Base-by-base conservation (phyloP, 2,888 invertebrate species). In the Catotricha subobsoleta region DNA sequence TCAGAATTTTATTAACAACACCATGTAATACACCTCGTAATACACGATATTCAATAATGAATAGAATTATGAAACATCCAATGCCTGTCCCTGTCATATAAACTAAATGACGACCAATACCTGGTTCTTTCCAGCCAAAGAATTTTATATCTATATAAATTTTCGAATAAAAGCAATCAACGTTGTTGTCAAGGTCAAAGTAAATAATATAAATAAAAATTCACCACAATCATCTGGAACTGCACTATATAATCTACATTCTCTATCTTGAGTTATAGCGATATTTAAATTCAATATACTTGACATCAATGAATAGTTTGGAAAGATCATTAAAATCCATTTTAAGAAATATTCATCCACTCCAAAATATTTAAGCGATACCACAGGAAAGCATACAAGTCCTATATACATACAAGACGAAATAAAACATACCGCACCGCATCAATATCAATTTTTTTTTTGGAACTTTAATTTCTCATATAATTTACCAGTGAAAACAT, bases 261-360 rank as follows among this genome's bases (percentile, higher is more conserved):
- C 28, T 7, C 7, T 13, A 28, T 3, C 13, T 28, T 3, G n/a
- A n/a, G 16, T 16, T 33, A 18, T 47, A 45, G 56, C 53, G 1
- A 47, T 47, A 47, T 57, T 60, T 4, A 56, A 46, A 43, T 65
- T 62, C 42, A 62, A 54, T 10, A 70, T 54, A 3, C 63, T 59
- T 42, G 60, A 58, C 5, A 64, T 70, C 43, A 80, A 54, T 18
- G 72, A 67, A 55, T 72, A 80, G 51, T 81, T 75, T 0, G 88
- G 88, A 47, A 80, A 71, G 23, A 75, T 54, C 46, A 82, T 66
- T 50, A 84, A 73, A 23, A 79, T 51, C 66, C 70, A 68, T 50
- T 80, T 76, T 15, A 87, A 55, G 1, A 63, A 52, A 2, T 68
- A 52, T 0, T 78, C 75, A 1, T n/a, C n/a, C n/a, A n/a, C n/a